Percentiles rank a stretch among this genome's conserved stretches.
These are phyloP conservation scores for Himalopsyche anomala DNA, from an alignment of 2,888 invertebrate genomes.

Conservation along the genomic window DNA sequence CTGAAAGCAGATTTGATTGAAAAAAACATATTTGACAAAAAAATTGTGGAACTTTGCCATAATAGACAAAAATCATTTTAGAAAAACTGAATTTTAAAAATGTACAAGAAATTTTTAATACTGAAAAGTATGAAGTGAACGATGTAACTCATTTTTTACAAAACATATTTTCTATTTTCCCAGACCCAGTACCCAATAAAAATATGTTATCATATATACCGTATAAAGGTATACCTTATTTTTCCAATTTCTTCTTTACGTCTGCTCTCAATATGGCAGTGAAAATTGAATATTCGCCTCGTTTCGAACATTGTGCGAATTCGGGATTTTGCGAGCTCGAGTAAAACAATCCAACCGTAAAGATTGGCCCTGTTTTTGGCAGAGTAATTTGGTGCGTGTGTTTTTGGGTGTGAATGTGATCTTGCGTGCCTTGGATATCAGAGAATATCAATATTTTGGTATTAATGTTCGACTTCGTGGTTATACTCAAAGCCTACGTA, in stretches of 20 bases:
- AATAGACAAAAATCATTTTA: no score
- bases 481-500: background rate
- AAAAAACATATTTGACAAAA: no score
- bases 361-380: slow-evolving; percentile 34
- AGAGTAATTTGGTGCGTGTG: slow-evolving; percentile 34
- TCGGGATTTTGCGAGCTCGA: slow-evolving; percentile 21
- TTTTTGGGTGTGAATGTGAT: slow-evolving; percentile 30
- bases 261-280: slow-evolving; percentile 43
- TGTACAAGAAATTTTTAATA: background rate
- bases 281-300: slow-evolving; percentile 54
- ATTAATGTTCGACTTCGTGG: background rate
- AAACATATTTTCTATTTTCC: background rate
- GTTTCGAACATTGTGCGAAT: slow-evolving; percentile 36
- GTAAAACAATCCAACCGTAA: slow-evolving; percentile 34
- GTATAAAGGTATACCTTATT: slow-evolving; percentile 42
- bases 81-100: background rate
- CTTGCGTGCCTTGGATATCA: slow-evolving; percentile 25
- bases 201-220: slow-evolving; percentile 7
- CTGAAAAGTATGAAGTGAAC: background rate
- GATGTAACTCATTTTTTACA: background rate
- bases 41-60: no score
- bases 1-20: no score
- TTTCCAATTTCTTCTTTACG: slow-evolving; percentile 48
- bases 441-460: slow-evolving; percentile 1
- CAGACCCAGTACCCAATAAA: background rate